Evolutionary conservation across 1,140 invertebrate genomes (phyloP).

Genomic region (Cydia amplana): DNA sequence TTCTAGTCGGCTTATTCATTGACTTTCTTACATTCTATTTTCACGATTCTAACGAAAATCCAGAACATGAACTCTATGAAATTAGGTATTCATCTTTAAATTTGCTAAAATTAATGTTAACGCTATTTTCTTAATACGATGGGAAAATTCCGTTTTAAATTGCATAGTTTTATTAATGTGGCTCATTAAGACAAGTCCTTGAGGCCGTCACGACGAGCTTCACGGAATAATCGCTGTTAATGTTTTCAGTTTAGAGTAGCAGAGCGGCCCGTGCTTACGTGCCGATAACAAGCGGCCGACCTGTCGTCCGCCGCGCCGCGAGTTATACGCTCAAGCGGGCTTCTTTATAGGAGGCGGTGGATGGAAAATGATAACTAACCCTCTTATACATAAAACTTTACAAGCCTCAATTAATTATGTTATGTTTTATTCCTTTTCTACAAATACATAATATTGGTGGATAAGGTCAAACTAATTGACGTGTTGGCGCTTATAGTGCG

Average conservation of each 20-base stretch:
- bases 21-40: no score
- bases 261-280: conserved; percentile 30
- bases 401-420: no score
- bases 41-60: no score
- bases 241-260: conserved; percentile 30
- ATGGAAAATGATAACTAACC: no score
- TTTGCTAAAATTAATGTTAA: neutral
- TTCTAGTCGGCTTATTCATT: no score
- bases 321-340: neutral
- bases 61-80: no score
- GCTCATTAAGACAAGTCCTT: conserved; percentile 17
- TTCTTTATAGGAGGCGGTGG: neutral
- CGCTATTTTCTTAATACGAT: neutral
- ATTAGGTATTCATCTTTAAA: neutral
- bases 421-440: no score
- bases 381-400: no score
- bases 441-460: no score
- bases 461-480: no score
- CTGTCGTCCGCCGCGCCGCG: neutral
- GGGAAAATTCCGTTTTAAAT: neutral
- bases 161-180: conserved; percentile 26
- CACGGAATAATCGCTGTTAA: conserved; percentile 31
- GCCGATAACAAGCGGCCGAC: conserved; percentile 35
- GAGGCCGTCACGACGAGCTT: conserved; percentile 26
- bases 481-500: no score